Evolutionary conservation across 2,797 vertebrate genomes (phyloP).

Genomic region (Pterois miles): DNA sequence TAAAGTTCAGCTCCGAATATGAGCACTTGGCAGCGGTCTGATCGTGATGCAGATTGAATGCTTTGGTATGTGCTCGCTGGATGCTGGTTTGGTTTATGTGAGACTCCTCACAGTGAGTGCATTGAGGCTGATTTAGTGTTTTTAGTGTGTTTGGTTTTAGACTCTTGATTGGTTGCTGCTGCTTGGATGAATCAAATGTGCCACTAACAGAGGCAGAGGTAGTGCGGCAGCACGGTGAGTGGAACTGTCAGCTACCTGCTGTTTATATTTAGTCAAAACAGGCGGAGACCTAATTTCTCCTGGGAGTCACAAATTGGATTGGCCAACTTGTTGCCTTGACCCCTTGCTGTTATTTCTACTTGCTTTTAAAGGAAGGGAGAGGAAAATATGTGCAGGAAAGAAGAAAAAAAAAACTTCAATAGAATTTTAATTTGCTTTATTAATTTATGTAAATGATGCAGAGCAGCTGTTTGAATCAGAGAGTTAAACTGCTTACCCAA

Average conservation of each 20-base stretch:
- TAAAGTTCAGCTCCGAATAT: slow-evolving; percentile 26
- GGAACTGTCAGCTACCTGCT: slow-evolving; percentile 73
- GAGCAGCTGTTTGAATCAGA: slow-evolving; percentile 78
- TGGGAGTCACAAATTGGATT: slow-evolving; percentile 71
- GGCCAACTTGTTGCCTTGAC: slow-evolving; percentile 69
- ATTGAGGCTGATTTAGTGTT: slow-evolving; percentile 30
- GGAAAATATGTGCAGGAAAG: slow-evolving; percentile 28
- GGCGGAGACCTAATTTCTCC: slow-evolving; percentile 70
- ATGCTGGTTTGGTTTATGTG: slow-evolving; percentile 19
- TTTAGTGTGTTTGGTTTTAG: slow-evolving; percentile 34
- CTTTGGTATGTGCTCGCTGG: neutral
- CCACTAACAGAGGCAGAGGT: slow-evolving; percentile 38
- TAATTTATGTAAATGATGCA: slow-evolving; percentile 81
- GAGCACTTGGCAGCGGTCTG: slow-evolving; percentile 24
- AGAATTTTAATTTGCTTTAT: slow-evolving; percentile 77
- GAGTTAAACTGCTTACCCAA: slow-evolving; percentile 82
- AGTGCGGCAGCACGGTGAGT: slow-evolving; percentile 34
- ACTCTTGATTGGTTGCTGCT: slow-evolving; percentile 51
- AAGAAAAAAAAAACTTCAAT: slow-evolving; percentile 63
- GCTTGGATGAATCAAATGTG: slow-evolving; percentile 56
- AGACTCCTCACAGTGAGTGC: slow-evolving; percentile 30
- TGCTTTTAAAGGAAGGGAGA: slow-evolving; percentile 45
- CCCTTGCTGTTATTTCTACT: slow-evolving; percentile 58
- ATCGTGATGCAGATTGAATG: slow-evolving; percentile 6
- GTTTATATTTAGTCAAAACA: slow-evolving; percentile 73